Evolutionary conservation across 2,797 vertebrate genomes (phyloP).

Genomic region (Anguilla pacifica): DNA sequence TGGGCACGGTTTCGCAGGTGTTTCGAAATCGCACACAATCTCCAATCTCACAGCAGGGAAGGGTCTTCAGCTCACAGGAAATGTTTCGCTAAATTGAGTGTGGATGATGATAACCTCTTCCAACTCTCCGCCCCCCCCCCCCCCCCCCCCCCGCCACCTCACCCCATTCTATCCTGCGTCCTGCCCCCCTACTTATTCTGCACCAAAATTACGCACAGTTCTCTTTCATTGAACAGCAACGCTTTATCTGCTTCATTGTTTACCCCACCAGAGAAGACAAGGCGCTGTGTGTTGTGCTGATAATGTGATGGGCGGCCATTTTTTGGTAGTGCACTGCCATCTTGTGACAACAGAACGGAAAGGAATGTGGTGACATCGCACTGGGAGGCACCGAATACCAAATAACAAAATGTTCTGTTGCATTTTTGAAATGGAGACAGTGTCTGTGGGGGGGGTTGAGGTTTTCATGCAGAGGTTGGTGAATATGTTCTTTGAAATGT

Average conservation of each 20-base stretch:
- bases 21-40: neutral
- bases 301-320: neutral
- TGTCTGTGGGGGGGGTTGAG: neutral
- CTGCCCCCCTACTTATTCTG: neutral
- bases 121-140: too few species aligned
- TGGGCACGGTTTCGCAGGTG: neutral
- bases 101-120: neutral
- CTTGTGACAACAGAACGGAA: neutral
- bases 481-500: neutral
- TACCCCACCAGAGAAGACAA: neutral
- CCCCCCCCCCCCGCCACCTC: neutral
- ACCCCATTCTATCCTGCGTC: neutral
- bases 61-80: neutral
- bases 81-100: neutral
- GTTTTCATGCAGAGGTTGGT: neutral
- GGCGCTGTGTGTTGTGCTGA: neutral
- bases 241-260: neutral
- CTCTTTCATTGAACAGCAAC: neutral
- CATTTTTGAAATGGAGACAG: neutral
- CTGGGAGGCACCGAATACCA: neutral
- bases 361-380: neutral
- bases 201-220: neutral
- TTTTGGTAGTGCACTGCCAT: slow-evolving; percentile 13
- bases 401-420: neutral
- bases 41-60: neutral